These are phyloP conservation scores for Troides helena DNA, from an alignment of 2,888 invertebrate genomes.

Conservation along the genomic window DNA sequence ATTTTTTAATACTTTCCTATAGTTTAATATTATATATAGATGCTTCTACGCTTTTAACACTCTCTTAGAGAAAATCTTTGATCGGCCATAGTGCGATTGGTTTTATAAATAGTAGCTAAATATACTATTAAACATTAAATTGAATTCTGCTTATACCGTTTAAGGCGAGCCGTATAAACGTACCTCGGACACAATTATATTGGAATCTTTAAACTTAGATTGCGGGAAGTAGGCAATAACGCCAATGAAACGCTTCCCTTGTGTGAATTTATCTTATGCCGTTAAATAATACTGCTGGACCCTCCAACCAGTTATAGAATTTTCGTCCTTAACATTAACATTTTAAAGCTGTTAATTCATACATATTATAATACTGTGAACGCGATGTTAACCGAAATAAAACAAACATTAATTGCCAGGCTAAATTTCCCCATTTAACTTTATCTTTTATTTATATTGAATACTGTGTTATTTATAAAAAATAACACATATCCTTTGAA, in stretches of 20 bases:
- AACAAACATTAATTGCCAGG: conserved; percentile 2
- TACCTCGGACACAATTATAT: conserved; percentile 29
- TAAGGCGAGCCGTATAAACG: conserved; percentile 26
- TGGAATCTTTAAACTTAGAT: conserved; percentile 27
- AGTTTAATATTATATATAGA: too few relatives aligned
- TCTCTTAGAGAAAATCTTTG: neutral
- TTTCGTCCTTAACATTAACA: neutral
- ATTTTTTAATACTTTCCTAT: too few relatives aligned
- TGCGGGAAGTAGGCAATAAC: conserved; percentile 31
- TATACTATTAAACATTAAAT: conserved; percentile 21
- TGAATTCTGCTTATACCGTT: conserved; percentile 15
- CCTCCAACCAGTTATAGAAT: neutral
- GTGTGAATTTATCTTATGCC: conserved; percentile 31
- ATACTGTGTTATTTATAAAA: too few relatives aligned
- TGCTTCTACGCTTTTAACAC: too few relatives aligned
- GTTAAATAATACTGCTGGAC: conserved; percentile 20
- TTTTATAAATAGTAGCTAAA: neutral
- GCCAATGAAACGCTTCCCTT: conserved; percentile 29
- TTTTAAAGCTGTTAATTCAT: too few relatives aligned
- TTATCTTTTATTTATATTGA: too few relatives aligned
- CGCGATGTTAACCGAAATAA: conserved; percentile 24
- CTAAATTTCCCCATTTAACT: neutral
- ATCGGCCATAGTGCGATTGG: neutral
- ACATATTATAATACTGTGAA: neutral
- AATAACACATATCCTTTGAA: too few relatives aligned